Base-by-base conservation (phyloP, 1,140 invertebrate genomes). In the Himalopsyche phryganea region DNA sequence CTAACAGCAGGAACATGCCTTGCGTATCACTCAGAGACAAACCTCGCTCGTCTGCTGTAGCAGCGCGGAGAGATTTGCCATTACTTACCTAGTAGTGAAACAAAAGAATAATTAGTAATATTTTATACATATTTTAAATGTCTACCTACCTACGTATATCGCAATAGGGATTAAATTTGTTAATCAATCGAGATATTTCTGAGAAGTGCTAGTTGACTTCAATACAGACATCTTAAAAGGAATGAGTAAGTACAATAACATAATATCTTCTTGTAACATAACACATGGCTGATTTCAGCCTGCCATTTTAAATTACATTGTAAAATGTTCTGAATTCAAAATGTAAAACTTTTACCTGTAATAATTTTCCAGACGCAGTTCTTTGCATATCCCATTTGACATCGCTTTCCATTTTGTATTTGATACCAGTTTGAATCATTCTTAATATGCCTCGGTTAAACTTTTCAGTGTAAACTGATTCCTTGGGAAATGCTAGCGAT, bases 1-100 rank as follows among this genome's bases (percentile, higher is more conserved):
- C 85, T 46, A 90, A 72, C 1, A 90, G 73, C 6, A 89, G 69
- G 66, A 90, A 90, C 85, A 89, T 90, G 5, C 88, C 88, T 74
- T 88, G 85, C 1, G 85, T 88, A 58, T 89, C 87, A 65, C 87
- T 85, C 33, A 89, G 72, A 0, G 83, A 84, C 17, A 90, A 65
- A 41, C 84, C 81, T 49, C 85, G 79, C 68, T 90, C 87, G 71
- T 87, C 82, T 10, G 77, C 69, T 52, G 74, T 66, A 50, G 76
- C 56, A 60, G 72, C 62, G 68, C 74, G 1, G 61, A 66, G 20
- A 70, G 50, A 1, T 9, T 20, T 47, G 19, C 63, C 57, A 6
- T 33, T 58, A 17, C 55, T 58, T 3, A 50, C 52, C 63, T 65
- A 41, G 14, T 20, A 47, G n/a, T n/a, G n/a, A n/a, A n/a, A n/a